Base-by-base conservation (phyloP, 2,113 vertebrate species). In the Nothocercus nigrocapillus region DNA sequence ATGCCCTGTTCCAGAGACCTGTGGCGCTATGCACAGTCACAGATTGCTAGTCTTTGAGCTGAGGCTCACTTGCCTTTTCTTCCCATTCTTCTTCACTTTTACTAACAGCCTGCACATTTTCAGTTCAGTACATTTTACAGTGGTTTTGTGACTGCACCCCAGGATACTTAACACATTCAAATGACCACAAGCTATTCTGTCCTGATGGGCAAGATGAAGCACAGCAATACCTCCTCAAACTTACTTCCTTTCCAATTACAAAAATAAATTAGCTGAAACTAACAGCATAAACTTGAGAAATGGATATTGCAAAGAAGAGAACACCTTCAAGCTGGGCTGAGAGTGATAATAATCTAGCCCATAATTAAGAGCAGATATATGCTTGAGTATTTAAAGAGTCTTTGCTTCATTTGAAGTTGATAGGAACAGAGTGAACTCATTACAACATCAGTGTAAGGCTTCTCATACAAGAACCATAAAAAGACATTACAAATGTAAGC, bases 291-390 rank as follows among this genome's bases (percentile, higher is more conserved):
- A 95, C 86, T 82, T 94, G 92, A 95, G 92, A 96, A 95, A 96
- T 90, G 82, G 81, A 84, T 96, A 95, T 94, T 88, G 85, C 86
- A 74, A 89, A 88, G 88, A 75, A 82, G 69, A 96, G 58, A 82
- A 61, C 90, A 97, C 92, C 94, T 96, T 91, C 92, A 93, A 97
- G 96, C 94, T 89, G 94, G 66, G 92, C 83, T 95, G 62, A 68
- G 63, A 94, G 84, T 94, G 95, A 95, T 97, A 94, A 97, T 95
- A 94, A 95, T 97, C 95, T 92, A 96, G 75, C 30, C 70, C 82
- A 84, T 97, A 96, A 97, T 97, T 96, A 97, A 97, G 82, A 84
- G 88, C 5, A 93, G 90, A 97, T 95, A 95, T 95, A 95, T 87
- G 77, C 70, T 96, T 94, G 88, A 81, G 54, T 90, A 90, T 96